Evolutionary conservation across 1,140 invertebrate species (phyloP).

Genomic region (Dendrolimus punctatus): DNA sequence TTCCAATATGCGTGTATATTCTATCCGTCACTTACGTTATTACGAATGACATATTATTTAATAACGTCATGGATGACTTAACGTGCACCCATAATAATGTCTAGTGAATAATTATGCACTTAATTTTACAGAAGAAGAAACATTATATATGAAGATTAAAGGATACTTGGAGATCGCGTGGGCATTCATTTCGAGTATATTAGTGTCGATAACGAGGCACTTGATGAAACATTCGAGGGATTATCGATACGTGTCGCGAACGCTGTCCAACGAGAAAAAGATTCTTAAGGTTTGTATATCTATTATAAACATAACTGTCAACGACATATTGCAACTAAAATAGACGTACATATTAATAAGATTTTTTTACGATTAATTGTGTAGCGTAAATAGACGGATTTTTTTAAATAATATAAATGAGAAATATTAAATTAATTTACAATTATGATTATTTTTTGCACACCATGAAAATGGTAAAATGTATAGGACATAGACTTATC

Average conservation of each 20-base stretch:
- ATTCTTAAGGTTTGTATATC: slow-evolving; percentile 80
- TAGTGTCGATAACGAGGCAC: slow-evolving; percentile 90
- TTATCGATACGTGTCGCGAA: slow-evolving; percentile 92
- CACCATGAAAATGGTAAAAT: too few species aligned
- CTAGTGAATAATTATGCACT: background rate
- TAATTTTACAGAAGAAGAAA: slow-evolving; percentile 39
- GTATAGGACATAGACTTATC: too few species aligned
- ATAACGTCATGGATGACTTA: too few species aligned
- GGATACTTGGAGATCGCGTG: slow-evolving; percentile 37
- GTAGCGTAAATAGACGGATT: too few species aligned
- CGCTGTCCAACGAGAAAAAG: slow-evolving; percentile 85
- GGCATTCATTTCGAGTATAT: slow-evolving; percentile 85
- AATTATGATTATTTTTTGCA: too few species aligned
- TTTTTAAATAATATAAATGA: too few species aligned
- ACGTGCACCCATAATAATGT: too few species aligned
- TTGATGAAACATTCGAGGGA: slow-evolving; percentile 92
- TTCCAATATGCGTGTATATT: too few species aligned
- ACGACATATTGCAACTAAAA: background rate
- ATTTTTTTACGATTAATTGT: slow-evolving; percentile 18
- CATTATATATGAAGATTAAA: slow-evolving; percentile 43
- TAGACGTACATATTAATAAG: background rate
- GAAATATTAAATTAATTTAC: too few species aligned
- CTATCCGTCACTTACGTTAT: background rate
- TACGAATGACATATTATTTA: too few species aligned
- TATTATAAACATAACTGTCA: background rate